Percentiles rank a stretch among this genome's conserved stretches.
These are phyloP conservation scores for Xestia rhomboidea DNA, from an alignment of 2,888 invertebrate genomes.

Conservation along the genomic window DNA sequence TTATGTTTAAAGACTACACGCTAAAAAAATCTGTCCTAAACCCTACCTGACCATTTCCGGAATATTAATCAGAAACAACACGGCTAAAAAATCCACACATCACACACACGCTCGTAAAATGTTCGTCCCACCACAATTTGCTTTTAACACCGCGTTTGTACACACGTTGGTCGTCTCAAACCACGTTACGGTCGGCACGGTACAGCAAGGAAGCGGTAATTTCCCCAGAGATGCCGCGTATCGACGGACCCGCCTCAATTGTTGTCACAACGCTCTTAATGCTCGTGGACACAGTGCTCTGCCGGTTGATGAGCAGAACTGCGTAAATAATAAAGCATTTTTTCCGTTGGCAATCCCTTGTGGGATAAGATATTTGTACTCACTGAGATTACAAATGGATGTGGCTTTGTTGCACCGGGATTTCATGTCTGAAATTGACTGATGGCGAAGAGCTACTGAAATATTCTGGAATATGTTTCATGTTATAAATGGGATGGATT, in stretches of 20 bases:
- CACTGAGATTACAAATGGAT: conserved; percentile 51
- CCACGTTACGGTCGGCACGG: conserved; percentile 68
- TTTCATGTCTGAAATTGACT: conserved; percentile 39
- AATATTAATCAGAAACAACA: conserved; percentile 24
- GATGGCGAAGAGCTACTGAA: conserved; percentile 18
- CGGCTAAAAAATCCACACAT: conserved; percentile 29
- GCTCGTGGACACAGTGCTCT: conserved; percentile 59
- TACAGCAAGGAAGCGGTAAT: conserved; percentile 77
- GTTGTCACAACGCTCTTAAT: conserved; percentile 68
- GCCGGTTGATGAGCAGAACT: conserved; percentile 53
- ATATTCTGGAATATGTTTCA: conserved; percentile 19
- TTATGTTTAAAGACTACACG: no score
- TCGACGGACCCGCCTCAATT: conserved; percentile 77
- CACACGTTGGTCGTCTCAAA: conserved; percentile 72
- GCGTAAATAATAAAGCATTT: conserved; percentile 60
- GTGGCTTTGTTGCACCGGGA: conserved; percentile 41
- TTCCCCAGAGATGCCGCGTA: conserved; percentile 80
- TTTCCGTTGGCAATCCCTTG: conserved; percentile 43
- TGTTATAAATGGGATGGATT: background rate
- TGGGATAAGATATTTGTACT: conserved; percentile 50
- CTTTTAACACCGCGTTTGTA: conserved; percentile 73
- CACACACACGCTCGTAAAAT: conserved; percentile 37
- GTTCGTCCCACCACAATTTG: conserved; percentile 73
- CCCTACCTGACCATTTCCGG: background rate
- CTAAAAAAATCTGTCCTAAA: background rate